Conservation (phyloP, 2,888 invertebrate species). For the Norana najaformis region DNA sequence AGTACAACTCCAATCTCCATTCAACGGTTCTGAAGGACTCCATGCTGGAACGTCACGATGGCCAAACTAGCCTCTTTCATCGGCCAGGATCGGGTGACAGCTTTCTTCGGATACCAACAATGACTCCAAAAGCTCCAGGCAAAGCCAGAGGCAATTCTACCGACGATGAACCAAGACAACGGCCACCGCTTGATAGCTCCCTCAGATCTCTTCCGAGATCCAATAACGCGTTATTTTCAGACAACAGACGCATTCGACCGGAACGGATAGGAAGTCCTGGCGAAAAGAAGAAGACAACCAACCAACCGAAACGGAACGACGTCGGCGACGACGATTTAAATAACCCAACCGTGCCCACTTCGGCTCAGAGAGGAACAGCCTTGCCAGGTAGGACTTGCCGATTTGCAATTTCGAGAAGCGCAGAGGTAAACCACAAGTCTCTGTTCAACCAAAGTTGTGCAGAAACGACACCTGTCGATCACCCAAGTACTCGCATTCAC, state of each 20-base stretch:
- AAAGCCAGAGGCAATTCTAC: not conserved
- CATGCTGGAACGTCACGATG: not conserved
- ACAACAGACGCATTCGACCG: not conserved
- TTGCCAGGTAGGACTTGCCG: not conserved
- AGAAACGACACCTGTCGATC: not conserved
- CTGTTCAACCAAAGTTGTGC: not conserved
- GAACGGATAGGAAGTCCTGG: not conserved
- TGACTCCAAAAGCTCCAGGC: not conserved
- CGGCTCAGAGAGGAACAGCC: not conserved
- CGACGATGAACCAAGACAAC: not conserved
- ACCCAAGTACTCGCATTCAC: not conserved
- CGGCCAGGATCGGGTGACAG: not conserved
- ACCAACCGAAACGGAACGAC: not conserved
- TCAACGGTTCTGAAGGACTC: not conserved
- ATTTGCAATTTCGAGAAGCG: not conserved
- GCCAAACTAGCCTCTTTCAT: not conserved
- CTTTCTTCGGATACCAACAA: not conserved
- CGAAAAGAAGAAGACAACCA: not conserved
- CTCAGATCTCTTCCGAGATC: not conserved
- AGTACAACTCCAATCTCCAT: not conserved
- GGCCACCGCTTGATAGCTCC: not conserved
- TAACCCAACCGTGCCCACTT: not conserved
- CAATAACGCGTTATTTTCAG: not conserved
- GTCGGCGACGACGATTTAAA: not conserved
- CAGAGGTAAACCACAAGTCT: not conserved